phyloP scores from a whole-genome alignment of 2,113 vertebrate genomes.

The Leucoraja erinaceus region DNA sequence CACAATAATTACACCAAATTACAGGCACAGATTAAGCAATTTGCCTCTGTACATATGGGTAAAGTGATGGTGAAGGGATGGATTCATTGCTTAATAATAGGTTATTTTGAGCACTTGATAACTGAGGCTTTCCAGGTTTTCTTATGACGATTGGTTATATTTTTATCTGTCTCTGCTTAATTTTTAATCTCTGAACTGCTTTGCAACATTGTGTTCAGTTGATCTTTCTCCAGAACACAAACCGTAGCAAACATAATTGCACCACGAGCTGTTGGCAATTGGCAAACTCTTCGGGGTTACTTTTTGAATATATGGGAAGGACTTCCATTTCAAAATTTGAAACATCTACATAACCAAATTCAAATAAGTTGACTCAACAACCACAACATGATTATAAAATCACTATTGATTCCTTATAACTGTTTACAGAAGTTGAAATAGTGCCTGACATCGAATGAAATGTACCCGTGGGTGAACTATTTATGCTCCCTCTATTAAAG shows the following conservation, averaged over 20 bases:
- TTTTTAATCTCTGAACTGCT: background rate
- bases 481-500: slow-evolving; percentile 13
- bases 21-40: background rate
- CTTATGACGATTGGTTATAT: slow-evolving; percentile 19
- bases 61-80: background rate
- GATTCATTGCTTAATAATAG: background rate
- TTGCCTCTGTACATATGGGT: background rate
- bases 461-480: slow-evolving; percentile 9
- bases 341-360: background rate
- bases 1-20: background rate
- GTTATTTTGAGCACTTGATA: background rate
- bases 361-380: background rate
- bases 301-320: background rate
- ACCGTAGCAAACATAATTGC: background rate
- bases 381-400: background rate
- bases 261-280: background rate
- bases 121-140: background rate
- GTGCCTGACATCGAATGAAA: slow-evolving; percentile 32
- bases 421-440: slow-evolving; percentile 25
- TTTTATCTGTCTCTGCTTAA: slow-evolving; percentile 28
- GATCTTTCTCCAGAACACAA: background rate
- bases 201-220: background rate
- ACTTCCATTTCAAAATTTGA: background rate
- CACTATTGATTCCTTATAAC: slow-evolving; percentile 5
- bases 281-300: background rate